Percentiles rank a stretch among this genome's conserved stretches.
phyloP scores from a whole-genome alignment of 2,113 vertebrate genomes.

The Onychostoma macrolepis region DNA sequence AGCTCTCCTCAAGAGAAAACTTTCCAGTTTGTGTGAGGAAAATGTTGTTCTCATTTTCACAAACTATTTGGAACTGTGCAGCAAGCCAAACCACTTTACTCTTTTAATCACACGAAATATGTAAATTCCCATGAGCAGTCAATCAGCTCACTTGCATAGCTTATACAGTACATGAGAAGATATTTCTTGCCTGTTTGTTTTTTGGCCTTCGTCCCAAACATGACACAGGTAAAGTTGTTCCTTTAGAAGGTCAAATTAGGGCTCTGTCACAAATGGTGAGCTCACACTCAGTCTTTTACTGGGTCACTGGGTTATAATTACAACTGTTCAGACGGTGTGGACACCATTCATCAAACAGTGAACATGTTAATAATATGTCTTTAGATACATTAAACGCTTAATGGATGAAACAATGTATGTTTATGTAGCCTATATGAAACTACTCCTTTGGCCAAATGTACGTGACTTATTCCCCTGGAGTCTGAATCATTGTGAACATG shows the following conservation, averaged over 20 bases:
- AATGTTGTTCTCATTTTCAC: background rate
- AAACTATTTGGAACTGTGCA: background rate
- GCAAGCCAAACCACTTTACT: background rate
- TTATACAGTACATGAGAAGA: background rate
- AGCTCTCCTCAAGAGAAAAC: background rate
- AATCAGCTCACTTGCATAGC: background rate
- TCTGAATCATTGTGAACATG: background rate
- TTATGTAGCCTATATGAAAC: background rate
- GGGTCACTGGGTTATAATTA: constrained; percentile 41
- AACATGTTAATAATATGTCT: background rate
- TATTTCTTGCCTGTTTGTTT: background rate
- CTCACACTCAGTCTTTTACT: constrained; percentile 60
- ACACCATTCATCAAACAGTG: background rate
- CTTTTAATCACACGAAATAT: background rate
- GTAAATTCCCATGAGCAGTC: background rate
- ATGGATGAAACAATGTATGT: background rate
- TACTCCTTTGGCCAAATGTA: background rate
- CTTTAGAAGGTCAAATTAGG: constrained; percentile 54
- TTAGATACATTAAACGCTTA: background rate
- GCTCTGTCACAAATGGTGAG: constrained; percentile 52
- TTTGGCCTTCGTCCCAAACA: constrained; percentile 25
- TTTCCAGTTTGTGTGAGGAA: background rate
- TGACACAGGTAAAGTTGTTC: constrained; percentile 40
- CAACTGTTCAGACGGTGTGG: constrained; percentile 21
- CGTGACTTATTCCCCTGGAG: background rate